Percentiles rank a stretch among this genome's conserved stretches.
These are phyloP conservation scores for Coptotermes formosanus DNA, from an alignment of 1,140 invertebrate genomes.

Conservation along the genomic window DNA sequence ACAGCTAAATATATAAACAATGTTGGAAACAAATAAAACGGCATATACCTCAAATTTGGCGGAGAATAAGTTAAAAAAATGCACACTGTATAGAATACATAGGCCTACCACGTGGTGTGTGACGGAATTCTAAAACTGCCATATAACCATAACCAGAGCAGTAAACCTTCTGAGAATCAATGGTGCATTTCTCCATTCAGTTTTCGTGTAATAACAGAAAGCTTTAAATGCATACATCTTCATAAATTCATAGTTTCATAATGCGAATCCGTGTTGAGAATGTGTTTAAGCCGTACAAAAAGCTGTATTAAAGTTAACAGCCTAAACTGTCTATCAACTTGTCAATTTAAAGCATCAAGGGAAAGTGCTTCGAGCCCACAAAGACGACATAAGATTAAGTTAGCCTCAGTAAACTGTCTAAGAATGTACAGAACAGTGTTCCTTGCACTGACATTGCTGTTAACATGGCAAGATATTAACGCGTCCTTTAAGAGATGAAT, in stretches of 20 bases:
- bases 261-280: background rate
- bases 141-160: no score
- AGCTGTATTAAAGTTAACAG: background rate
- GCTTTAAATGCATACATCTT: background rate
- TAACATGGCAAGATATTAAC: background rate
- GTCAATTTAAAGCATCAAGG: background rate
- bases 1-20: no score
- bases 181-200: background rate
- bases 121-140: no score
- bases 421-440: background rate
- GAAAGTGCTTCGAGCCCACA: background rate
- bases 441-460: background rate
- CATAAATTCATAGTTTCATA: background rate
- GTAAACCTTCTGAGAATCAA: background rate
- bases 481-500: background rate
- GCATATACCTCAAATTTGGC: no score
- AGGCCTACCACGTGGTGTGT: no score
- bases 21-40: no score
- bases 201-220: background rate
- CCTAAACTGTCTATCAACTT: background rate
- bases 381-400: background rate
- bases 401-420: background rate
- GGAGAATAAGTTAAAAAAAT: no score
- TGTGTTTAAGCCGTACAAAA: background rate
- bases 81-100: no score